phyloP scores from a whole-genome alignment of 1,140 invertebrate genomes.

The Oncopodura yosiiana region DNA sequence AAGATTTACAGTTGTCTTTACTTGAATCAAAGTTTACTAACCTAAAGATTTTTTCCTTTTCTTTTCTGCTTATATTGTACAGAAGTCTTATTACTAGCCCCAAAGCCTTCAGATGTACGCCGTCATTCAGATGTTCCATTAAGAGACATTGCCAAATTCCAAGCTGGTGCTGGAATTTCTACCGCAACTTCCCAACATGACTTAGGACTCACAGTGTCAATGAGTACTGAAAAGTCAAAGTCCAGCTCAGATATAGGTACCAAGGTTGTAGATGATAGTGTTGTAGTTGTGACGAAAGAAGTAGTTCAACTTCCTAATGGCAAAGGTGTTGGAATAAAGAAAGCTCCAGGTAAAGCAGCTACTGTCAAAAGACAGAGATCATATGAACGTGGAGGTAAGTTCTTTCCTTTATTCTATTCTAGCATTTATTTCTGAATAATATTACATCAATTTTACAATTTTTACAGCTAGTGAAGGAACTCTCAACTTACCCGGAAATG shows the following conservation, averaged over 20 bases:
- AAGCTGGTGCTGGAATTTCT: conserved; percentile 19
- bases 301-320: neutral
- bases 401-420: too few species aligned
- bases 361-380: conserved; percentile 31
- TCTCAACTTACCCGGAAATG: conserved; percentile 31
- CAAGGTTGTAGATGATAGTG: conserved; percentile 10
- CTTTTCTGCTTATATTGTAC: too few species aligned
- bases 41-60: neutral
- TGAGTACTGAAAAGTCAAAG: conserved; percentile 8
- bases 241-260: conserved; percentile 19
- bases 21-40: neutral
- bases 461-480: conserved; percentile 32
- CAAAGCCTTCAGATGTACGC: conserved; percentile 33
- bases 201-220: conserved; percentile 11
- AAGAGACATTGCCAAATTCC: conserved; percentile 34
- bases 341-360: conserved; percentile 4
- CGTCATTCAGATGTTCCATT: conserved; percentile 35
- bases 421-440: too few species aligned
- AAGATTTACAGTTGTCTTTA: too few species aligned
- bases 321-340: neutral
- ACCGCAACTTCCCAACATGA: conserved; percentile 29
- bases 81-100: conserved; percentile 34
- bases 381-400: conserved; percentile 33
- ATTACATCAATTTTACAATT: too few species aligned
- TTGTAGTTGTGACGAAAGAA: neutral